Base-by-base conservation (phyloP, 2,888 invertebrate species). In the Dicycla oo region DNA sequence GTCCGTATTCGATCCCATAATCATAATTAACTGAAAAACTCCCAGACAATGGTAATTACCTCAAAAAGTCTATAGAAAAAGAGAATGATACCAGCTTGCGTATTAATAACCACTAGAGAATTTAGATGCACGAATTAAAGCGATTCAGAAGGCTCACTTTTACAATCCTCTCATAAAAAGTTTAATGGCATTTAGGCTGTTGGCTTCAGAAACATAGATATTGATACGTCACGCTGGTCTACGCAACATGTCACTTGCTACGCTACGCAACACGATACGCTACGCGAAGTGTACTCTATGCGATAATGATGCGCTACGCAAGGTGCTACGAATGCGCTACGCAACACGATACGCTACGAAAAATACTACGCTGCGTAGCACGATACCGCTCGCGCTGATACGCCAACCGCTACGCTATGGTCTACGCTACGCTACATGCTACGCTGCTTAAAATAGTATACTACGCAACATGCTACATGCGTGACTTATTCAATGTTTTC, bases 21-120 rank as follows among this genome's bases (percentile, higher is more conserved):
- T 68, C 53, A 68, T 76, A 82, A 82, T 80, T 66, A 78, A 70
- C 82, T 78, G 38, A 82, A 80, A 73, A 73, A 78, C 66, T 68
- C 60, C 67, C 68, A 78, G 78, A 84, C 86, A 84, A 83, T 76
- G 73, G 82, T 86, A 78, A 85, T 85, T 86, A 78, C 73, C 71
- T 64, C 56, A 73, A 79, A 84, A 76, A 78, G 58, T 68, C 47
- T 47, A 67, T 67, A 72, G 53, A 83, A 84, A 83, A 83, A 80
- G 72, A 73, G 66, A 67, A 80, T 82, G 38, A 70, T 81, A 69
- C 49, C 62, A 65, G 77, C 56, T 75, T 77, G 69, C 30, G 68
- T 78, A 79, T 85, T 84, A 85, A 84, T 86, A 84, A 77, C 69
- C 51, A 43, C 83, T 74, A 74, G 54, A 64, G 74, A 53, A 18